Evolutionary conservation across 2,888 invertebrate species (phyloP).

Genomic region (Bombylius major): DNA sequence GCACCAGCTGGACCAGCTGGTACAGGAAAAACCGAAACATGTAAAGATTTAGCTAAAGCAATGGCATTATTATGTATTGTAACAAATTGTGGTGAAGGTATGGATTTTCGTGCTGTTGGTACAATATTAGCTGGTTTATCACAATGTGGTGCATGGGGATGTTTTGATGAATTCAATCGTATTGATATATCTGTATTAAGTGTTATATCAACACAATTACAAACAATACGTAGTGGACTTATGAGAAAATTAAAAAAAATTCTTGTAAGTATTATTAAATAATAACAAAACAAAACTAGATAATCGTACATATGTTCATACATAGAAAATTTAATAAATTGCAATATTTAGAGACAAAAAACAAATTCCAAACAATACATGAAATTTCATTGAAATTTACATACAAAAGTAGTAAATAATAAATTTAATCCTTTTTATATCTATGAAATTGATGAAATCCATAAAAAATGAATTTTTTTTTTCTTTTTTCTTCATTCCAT

Average conservation of each 20-base stretch:
- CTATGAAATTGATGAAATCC: too few relatives aligned
- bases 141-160: constrained; percentile 78
- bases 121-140: constrained; percentile 49
- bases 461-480: too few relatives aligned
- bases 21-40: constrained; percentile 71
- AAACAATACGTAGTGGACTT: constrained; percentile 75
- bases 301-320: background rate
- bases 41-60: constrained; percentile 84
- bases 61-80: constrained; percentile 70
- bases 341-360: too few relatives aligned
- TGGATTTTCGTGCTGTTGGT: constrained; percentile 77
- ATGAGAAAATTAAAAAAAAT: constrained; percentile 62
- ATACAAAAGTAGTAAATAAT: too few relatives aligned
- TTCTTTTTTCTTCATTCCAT: too few relatives aligned
- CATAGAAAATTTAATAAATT: background rate
- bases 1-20: constrained; percentile 65
- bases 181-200: constrained; percentile 87
- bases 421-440: too few relatives aligned
- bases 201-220: constrained; percentile 84
- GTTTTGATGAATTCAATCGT: constrained; percentile 89
- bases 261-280: constrained; percentile 41
- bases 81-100: constrained; percentile 88
- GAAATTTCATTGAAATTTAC: too few relatives aligned
- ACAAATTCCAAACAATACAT: too few relatives aligned
- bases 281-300: background rate